Conservation (phyloP, 2,113 vertebrate species). For the Cephalophus harveyi region DNA sequence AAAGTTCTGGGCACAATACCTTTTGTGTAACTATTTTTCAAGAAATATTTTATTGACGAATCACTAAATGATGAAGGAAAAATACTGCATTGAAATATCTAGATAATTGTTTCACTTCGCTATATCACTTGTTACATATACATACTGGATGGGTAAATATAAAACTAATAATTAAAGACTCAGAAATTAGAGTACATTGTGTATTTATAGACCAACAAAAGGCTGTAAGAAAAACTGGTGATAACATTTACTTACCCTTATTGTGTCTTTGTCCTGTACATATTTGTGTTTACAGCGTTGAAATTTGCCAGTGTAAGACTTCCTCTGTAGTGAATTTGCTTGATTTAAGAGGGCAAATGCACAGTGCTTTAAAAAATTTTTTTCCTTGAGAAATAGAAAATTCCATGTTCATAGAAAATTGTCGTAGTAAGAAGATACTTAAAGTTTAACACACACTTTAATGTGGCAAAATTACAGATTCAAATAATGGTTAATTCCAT, state of each 20-base stretch:
- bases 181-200: neutral
- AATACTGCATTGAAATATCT: neutral
- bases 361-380: neutral
- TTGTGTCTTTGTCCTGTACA: neutral
- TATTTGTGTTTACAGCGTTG: neutral
- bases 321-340: neutral
- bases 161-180: neutral
- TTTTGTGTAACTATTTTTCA: neutral
- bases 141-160: neutral
- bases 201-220: neutral
- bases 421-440: neutral
- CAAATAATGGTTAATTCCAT: neutral
- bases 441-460: neutral
- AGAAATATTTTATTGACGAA: neutral
- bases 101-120: neutral
- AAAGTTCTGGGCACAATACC: neutral
- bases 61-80: neutral
- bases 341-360: neutral
- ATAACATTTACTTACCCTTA: neutral
- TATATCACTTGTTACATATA: neutral
- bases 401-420: neutral
- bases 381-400: neutral
- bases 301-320: neutral
- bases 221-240: neutral
- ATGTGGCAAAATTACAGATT: neutral